Evolutionary conservation across 2,888 invertebrate species (phyloP).

Genomic region (Cylloceria caligata): DNA sequence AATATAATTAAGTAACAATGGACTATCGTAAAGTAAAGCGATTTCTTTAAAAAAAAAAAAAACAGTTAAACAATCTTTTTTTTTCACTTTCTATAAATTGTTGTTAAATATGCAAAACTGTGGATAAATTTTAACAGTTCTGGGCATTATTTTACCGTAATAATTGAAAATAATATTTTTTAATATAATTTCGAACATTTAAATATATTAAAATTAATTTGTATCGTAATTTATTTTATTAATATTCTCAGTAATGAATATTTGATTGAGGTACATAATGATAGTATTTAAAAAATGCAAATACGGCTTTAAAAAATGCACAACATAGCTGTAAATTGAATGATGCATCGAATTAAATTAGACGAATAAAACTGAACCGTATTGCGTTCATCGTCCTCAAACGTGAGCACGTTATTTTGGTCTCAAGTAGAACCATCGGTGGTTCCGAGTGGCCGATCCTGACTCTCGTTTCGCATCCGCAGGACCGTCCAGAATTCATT

Average conservation of each 20-base stretch:
- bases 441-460: slow-evolving; percentile 53
- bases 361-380: slow-evolving; percentile 13
- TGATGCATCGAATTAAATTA: slow-evolving; percentile 22
- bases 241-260: neutral
- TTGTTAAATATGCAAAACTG: neutral
- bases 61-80: too few relatives aligned
- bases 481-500: slow-evolving; percentile 56
- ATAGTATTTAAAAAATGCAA: neutral
- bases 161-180: neutral
- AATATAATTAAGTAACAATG: too few relatives aligned
- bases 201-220: neutral
- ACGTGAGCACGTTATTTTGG: slow-evolving; percentile 57
- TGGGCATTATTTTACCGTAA: too few relatives aligned
- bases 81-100: neutral
- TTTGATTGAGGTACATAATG: neutral
- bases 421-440: slow-evolving; percentile 66
- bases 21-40: too few relatives aligned
- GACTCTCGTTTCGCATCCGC: slow-evolving; percentile 68
- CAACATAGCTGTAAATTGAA: neutral
- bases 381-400: slow-evolving; percentile 21
- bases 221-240: too few relatives aligned
- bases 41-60: too few relatives aligned
- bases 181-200: neutral
- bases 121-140: neutral
- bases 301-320: neutral